Base-by-base conservation (phyloP, 2,113 vertebrate species). In the Myrmophylax atrothorax region DNA sequence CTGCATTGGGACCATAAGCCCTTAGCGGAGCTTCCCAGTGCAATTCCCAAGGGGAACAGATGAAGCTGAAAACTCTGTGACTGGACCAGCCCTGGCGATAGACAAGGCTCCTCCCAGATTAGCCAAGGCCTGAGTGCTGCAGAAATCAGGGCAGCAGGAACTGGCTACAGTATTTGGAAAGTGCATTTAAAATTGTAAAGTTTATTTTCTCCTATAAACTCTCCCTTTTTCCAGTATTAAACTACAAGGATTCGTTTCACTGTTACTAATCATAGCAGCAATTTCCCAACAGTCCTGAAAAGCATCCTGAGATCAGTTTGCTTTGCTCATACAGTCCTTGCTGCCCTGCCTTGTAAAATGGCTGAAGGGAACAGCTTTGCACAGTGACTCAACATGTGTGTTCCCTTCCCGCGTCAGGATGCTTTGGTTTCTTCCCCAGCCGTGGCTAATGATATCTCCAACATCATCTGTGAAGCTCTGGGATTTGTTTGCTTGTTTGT, bases 401-500 rank as follows among this genome's bases (percentile, higher is more conserved):
- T 1, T 83, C 67, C 79, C 47, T 72, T 3, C 46, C 74, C 16
- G 38, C 20, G 78, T 58, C 53, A 8, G 67, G 42, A 49, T 9
- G 3, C n/a, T 56, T 52, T 38, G 46, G 19, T 53, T 69, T 66
- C 38, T 59, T 91, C 87, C 91, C 91, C 84, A 70, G 78, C 59
- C 6, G 0, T 29, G 78, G 53, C 78, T 83, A 92, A 44, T 28
- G 68, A 59, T 78, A 89, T 19, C 78, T 94, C 68, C 55, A 59
- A 10, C 73, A 46, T 10, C 42, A 75, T 50, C 77, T 40, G 66
- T 2, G 1, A 69, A 53, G 84, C 90, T 59, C 88, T 59, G 88
- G 82, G 79, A 85, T 92, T 91, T 94, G 84, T 52, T 87, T 79
- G 50, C 67, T 69, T 56, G 67, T 50, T 90, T 76, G 67, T 85